Base-by-base conservation (phyloP, 2,113 vertebrate species). In the Rhadina sibilatrix region DNA sequence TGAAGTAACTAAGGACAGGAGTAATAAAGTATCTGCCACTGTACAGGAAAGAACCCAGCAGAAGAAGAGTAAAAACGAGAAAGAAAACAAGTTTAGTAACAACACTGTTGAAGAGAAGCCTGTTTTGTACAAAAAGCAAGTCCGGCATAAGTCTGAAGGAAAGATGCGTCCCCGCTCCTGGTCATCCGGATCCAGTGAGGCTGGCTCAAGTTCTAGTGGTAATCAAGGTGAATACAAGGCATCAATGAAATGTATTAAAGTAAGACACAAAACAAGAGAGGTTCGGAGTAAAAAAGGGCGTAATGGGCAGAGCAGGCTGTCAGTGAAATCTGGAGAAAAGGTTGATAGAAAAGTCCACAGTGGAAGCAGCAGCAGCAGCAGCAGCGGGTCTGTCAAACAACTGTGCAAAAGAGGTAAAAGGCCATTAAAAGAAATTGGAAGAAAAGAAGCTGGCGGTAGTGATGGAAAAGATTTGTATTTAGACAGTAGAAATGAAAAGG, bases 111-210 rank as follows among this genome's bases (percentile, higher is more conserved):
- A 98, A 38, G 99, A 98, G 64, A 98, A 98, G 96, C 95, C 98
- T 53, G 88, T 97, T 95, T 89, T 98, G 66, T 97, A 97, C 44
- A 99, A 98, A 96, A 99, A 98, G 96, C 99, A 99, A 93, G 96
- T 94, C 52, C 98, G 99, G 71, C 99, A 99, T 80, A 98, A 99
- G 56, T 97, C 98, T 13, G 99, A 99, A 79, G 98, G 98, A 35
- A 99, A 99, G 96, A 97, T 97, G 69, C 98, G 99, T 95, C 99
- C 99, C 93, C 98, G 99, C 27, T 99, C 99, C 14, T 99, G 99
- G 99, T 99, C 99, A 2, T 99, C 99, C 5, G 99, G 99, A 81
- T 99, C 99, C 60, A 99, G 99, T 38, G 99, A 99, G 96, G 99
- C 98, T 22, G 99, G 99, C 85, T 99, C 99, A 4, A 99, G 99